Percentiles rank a stretch among this genome's conserved stretches.
Evolutionary conservation across 2,797 vertebrate species (phyloP).

Genomic region (Coccyzus lansbergi): DNA sequence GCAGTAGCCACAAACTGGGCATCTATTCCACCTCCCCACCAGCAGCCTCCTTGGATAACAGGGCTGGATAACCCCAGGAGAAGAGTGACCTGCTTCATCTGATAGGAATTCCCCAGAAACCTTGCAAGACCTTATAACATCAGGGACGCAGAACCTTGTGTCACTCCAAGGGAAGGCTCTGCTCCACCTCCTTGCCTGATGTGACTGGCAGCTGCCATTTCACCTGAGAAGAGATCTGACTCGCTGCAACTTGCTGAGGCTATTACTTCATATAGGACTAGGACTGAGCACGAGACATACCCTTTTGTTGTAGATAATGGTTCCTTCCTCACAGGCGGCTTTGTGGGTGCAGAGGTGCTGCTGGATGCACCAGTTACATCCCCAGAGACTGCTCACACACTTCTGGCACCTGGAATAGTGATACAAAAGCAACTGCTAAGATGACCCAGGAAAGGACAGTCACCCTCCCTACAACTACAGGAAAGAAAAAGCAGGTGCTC

Average conservation of each 20-base stretch:
- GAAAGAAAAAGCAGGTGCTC: slow-evolving; percentile 77
- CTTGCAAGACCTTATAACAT: not conserved
- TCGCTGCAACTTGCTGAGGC: not conserved
- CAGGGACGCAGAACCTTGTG: not conserved
- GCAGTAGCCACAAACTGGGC: not conserved
- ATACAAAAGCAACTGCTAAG: slow-evolving; percentile 3
- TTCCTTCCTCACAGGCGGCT: slow-evolving; percentile 85
- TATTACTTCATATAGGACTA: not conserved
- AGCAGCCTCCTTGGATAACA: not conserved
- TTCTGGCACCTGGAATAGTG: slow-evolving; percentile 85
- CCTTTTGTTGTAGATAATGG: slow-evolving; percentile 90
- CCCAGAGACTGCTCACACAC: slow-evolving; percentile 92
- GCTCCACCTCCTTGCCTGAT: not conserved
- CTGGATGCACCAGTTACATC: slow-evolving; percentile 96
- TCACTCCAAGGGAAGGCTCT: not conserved
- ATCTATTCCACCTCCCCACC: not conserved
- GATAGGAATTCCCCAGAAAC: not conserved
- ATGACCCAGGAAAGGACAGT: not conserved
- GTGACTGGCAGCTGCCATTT: not conserved
- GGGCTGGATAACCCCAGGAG: not conserved
- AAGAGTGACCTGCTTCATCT: not conserved
- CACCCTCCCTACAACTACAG: slow-evolving; percentile 34
- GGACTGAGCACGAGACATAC: slow-evolving; percentile 73
- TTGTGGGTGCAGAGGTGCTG: slow-evolving; percentile 93
- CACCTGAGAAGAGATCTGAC: not conserved